Evolutionary conservation across 2,888 invertebrate species (phyloP), one percentile per base, ranked within the genome.

Genomic region (Acleris literana): DNA sequence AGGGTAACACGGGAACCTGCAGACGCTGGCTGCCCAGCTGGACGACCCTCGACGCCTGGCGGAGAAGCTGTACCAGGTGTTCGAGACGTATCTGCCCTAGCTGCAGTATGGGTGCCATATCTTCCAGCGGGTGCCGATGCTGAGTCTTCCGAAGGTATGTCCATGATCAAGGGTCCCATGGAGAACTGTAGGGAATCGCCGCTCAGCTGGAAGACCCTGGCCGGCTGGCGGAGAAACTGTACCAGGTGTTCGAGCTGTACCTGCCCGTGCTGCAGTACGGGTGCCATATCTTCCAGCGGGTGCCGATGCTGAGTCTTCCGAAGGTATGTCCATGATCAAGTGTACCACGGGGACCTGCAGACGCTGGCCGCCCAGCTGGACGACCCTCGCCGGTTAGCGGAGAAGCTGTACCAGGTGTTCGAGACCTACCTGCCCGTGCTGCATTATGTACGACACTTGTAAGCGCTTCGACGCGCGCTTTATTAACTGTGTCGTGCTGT

Each of bases 371-470:
- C 92, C 39, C 93, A 93, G 75, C 92, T 85, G 93, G 94, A 79
- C 75, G 94, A 84, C 84, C 90, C 90, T 71, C 87, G 88, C 44
- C 93, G 90, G 0, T 77, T 92, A 1, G 79, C 90, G 0, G 95
- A 96, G 75, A 97, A 97, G 81, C 91, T 98, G 68, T 96, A 96
- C 85, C 95, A 96, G 79, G 96, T 98, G 78, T 96, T 98, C 85
- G 97, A 97, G 88, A 96, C 96, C n/a, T 97, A 97, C 85, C 93
- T 98, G 61, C 97, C 97, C 22, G 95, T 97, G 79, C 93, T 97
- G 69, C 96, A 96, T 97, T 73, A 1, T 2, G 82, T 96, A 96
- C 76, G 96, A 2, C n/a, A n/a, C n/a, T n/a, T n/a, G n/a, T n/a
- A n/a, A n/a, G n/a, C n/a, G n/a, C n/a, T n/a, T n/a, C n/a, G n/a